A percentile compares a stretch with the other conserved stretches of the same genome.
Evolutionary conservation across 1,140 invertebrate genomes (phyloP).

Genomic region (Halesus radiatus): DNA sequence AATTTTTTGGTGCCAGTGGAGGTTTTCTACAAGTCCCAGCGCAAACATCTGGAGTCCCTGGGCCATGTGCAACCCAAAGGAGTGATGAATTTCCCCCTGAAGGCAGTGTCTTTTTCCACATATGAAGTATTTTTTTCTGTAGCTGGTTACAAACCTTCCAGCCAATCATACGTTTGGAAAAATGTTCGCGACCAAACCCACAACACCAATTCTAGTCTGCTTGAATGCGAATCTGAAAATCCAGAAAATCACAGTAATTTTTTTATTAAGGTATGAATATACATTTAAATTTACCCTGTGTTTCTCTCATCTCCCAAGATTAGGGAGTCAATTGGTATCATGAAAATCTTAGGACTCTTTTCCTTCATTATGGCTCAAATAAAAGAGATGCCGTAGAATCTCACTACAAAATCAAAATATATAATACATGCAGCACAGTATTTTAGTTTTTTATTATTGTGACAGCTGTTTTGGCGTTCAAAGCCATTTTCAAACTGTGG

Average conservation of each 20-base stretch:
- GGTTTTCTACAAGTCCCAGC: constrained; percentile 85
- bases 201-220: constrained; percentile 73
- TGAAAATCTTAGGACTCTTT: too few species aligned
- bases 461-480: too few species aligned
- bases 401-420: too few species aligned
- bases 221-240: constrained; percentile 77
- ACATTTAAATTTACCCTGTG: too few species aligned
- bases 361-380: too few species aligned
- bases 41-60: constrained; percentile 79
- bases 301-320: too few species aligned
- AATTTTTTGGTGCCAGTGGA: constrained; percentile 85
- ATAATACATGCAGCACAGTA: too few species aligned
- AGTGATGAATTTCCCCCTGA: constrained; percentile 84
- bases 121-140: constrained; percentile 91
- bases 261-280: constrained; percentile 76
- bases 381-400: too few species aligned
- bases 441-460: too few species aligned
- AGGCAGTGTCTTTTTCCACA: constrained; percentile 87
- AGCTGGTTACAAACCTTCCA: constrained; percentile 77
- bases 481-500: too few species aligned
- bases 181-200: constrained; percentile 76
- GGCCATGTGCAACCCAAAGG: constrained; percentile 78
- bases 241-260: constrained; percentile 74
- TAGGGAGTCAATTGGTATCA: too few species aligned
- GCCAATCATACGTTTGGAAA: constrained; percentile 83